Base-by-base conservation (phyloP, 2,888 invertebrate species). In the Endotricha flammealis region DNA sequence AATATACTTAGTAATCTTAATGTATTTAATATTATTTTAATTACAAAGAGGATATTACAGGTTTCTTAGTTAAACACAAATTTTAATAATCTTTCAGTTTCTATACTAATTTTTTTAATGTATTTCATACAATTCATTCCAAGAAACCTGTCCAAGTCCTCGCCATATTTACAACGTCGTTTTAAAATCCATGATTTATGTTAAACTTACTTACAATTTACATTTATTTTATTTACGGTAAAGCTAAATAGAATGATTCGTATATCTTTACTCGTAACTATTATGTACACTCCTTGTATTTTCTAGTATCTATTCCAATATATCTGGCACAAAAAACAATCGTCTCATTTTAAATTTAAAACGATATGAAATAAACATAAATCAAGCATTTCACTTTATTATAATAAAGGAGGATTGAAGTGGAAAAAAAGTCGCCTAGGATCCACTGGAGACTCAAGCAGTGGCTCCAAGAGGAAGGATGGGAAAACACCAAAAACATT, bases 231-330 rank as follows among this genome's bases (percentile, higher is more conserved):
- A 66, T 46, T 57, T 57, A 56, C 46, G 51, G 60, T 78, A 70
- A 68, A 71, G 65, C 79, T 80, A 78, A 62, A 68, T 73, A 80
- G 67, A 75, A 57, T 76, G 76, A 75, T 75, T 83, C 81, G 79
- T 83, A 82, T 82, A 80, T 67, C 70, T 69, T 75, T 74, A 79
- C 59, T 68, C 60, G 44, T 64, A 66, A 62, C 62, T 64, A 72
- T 36, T 70, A 70, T 72, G 38, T 71, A 68, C 71, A 72, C 38
- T 54, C 49, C 51, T 55, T 48, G 45, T 53, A 50, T 56, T 61
- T 46, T 62, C 72, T 79, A n/a, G n/a, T n/a, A n/a, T n/a, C n/a
- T n/a, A n/a, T n/a, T n/a, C n/a, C n/a, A n/a, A n/a, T n/a, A n/a
- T n/a, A n/a, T n/a, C n/a, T n/a, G n/a, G n/a, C n/a, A n/a, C n/a